Evolutionary conservation across 2,113 vertebrate genomes (phyloP), one percentile per base, ranked within the genome.

Genomic region (Callaeas wilsoni): DNA sequence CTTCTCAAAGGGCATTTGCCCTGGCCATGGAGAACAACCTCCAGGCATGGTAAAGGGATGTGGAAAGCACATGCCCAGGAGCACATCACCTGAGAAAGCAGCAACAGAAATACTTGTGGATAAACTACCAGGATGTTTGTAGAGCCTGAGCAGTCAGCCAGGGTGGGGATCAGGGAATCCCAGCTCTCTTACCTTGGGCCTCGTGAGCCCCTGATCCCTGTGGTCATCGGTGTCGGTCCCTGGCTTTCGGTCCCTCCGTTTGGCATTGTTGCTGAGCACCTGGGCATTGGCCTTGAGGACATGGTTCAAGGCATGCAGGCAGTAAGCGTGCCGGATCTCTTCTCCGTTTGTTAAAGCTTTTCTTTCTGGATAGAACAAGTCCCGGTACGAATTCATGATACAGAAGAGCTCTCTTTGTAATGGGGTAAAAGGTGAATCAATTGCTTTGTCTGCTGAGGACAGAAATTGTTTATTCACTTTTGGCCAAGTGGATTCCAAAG

Each of bases 181-280:
- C 46, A 70, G 55, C 35, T 55, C 62, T 56, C 91, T 96, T 92
- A 99, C 99, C 99, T 99, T 99, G 22, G 99, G 99, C 59, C 99
- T 98, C 9, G 99, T 99, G 53, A 99, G 98, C 9, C 99, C 99
- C 74, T 99, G 99, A 93, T 99, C 99, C 91, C 99, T 97, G 95
- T 98, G 98, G 75, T 98, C 98, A 4, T 99, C 99, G 1, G 86
- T 93, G 35, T 98, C 98, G 20, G 78, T 27, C 2, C 96, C 96
- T 5, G 84, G 74, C 69, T 98, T 98, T 62, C 75, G 97, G 79
- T 98, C 98, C 73, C 98, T 98, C 10, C 98, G 97, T 68, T 92
- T 97, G 44, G 98, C 90, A 13, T 99, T 99, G 96, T 99, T 98
- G 92, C 93, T 96, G 52, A 99, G 98, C 55, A 99, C 99, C 33